These are phyloP conservation scores for Rotaria magnacalcarata DNA, from an alignment of 2,888 invertebrate species.

Conservation along the genomic window DNA sequence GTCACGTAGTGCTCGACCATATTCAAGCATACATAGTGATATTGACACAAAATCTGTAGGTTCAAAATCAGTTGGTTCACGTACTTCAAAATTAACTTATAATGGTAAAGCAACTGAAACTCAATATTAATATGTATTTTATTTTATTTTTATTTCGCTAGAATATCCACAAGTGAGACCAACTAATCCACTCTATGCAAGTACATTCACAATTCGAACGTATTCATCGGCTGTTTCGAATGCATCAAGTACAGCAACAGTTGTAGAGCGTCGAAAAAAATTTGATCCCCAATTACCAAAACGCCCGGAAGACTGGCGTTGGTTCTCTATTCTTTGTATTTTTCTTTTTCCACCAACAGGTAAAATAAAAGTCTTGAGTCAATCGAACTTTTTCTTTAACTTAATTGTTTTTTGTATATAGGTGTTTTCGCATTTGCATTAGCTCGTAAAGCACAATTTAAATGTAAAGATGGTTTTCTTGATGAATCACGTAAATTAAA, in stretches of 20 bases:
- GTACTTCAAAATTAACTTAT: constrained; percentile 45
- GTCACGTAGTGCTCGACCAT: not conserved
- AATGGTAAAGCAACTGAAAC: not conserved
- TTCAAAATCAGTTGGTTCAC: constrained; percentile 32
- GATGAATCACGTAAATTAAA: constrained; percentile 43
- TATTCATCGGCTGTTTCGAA: constrained; percentile 23
- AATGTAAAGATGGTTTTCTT: constrained; percentile 46
- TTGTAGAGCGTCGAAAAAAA: constrained; percentile 43
- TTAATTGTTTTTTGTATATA: not conserved
- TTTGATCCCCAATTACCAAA: constrained; percentile 44
- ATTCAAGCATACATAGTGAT: not conserved
- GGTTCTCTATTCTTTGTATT: constrained; percentile 39
- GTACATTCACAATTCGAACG: constrained; percentile 43
- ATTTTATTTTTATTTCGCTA: not conserved
- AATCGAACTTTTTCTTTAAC: too few relatives aligned
- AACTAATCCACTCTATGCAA: constrained; percentile 45
- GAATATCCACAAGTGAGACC: constrained; percentile 46
- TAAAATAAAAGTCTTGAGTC: not conserved
- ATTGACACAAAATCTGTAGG: constrained; percentile 20
- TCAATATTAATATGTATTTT: not conserved
- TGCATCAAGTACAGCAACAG: constrained; percentile 40
- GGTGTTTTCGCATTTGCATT: constrained; percentile 41
- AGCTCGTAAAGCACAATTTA: constrained; percentile 44
- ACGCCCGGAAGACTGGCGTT: constrained; percentile 42
- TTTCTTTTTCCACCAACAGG: constrained; percentile 45